These are phyloP conservation scores for Macrosoma leucophasiata DNA, from an alignment of 2,888 invertebrate genomes.

Conservation along the genomic window DNA sequence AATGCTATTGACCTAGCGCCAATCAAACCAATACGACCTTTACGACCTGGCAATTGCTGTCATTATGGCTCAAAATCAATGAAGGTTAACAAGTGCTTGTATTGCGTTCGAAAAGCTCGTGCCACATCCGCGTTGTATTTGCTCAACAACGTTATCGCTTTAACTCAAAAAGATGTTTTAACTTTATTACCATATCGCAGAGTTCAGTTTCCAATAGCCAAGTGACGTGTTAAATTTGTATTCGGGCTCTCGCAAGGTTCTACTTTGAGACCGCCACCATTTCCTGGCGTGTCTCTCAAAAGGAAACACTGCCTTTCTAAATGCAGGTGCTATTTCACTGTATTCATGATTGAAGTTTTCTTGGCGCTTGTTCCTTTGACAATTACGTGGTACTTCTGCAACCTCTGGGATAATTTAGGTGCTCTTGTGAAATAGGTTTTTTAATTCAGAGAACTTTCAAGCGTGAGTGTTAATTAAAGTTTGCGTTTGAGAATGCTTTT, in stretches of 20 bases:
- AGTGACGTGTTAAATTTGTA: slow-evolving; percentile 24
- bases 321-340: slow-evolving; percentile 15
- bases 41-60: slow-evolving; percentile 17
- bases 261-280: slow-evolving; percentile 33
- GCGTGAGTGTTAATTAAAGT: no score
- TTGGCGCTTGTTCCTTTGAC: no score
- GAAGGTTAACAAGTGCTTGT: slow-evolving; percentile 61
- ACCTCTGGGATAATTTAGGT: no score
- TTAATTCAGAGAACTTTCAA: no score
- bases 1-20: slow-evolving; percentile 25
- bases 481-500: no score
- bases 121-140: slow-evolving; percentile 55
- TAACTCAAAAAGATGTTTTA: slow-evolving; percentile 15
- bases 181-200: slow-evolving; percentile 30
- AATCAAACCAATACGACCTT: slow-evolving; percentile 19
- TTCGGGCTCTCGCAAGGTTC: slow-evolving; percentile 38
- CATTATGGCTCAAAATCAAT: no score
- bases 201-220: slow-evolving; percentile 24
- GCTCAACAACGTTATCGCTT: slow-evolving; percentile 25
- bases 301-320: slow-evolving; percentile 32
- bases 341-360: no score
- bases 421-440: no score
- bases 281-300: slow-evolving; percentile 32
- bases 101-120: slow-evolving; percentile 52
- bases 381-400: no score